phyloP scores from a whole-genome alignment of 2,113 vertebrate genomes.

The Neolamprologus fasciatus region DNA sequence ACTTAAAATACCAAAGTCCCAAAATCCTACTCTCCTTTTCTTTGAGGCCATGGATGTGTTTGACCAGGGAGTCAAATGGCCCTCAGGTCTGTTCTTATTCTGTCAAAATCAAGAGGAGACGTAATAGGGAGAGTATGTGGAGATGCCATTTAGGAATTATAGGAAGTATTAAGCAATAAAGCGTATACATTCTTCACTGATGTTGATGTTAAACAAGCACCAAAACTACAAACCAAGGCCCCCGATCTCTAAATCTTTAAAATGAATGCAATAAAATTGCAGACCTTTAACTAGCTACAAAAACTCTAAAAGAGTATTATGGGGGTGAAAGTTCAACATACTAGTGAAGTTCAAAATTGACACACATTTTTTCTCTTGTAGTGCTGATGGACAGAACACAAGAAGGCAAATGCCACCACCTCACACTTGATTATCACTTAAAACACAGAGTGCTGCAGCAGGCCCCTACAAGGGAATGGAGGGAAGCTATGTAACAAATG shows the following conservation, averaged over 20 bases:
- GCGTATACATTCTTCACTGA: not conserved
- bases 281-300: not conserved
- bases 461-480: constrained; percentile 36
- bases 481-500: constrained; percentile 4
- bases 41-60: not conserved
- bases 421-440: not conserved
- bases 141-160: not conserved
- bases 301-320: not conserved
- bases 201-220: not conserved
- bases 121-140: not conserved
- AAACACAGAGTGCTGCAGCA: not conserved
- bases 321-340: not conserved
- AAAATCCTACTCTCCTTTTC: not conserved
- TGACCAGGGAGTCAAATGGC: not conserved
- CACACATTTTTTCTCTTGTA: not conserved
- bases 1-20: not conserved
- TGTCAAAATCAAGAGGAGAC: not conserved
- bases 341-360: not conserved
- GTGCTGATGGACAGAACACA: not conserved
- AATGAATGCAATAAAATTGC: not conserved
- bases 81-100: not conserved
- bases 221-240: not conserved
- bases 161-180: not conserved
- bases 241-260: not conserved
- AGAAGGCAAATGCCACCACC: not conserved